These are phyloP conservation scores for Akabosia matsudoensis DNA, from an alignment of 1,140 invertebrate genomes.

Conservation along the genomic window DNA sequence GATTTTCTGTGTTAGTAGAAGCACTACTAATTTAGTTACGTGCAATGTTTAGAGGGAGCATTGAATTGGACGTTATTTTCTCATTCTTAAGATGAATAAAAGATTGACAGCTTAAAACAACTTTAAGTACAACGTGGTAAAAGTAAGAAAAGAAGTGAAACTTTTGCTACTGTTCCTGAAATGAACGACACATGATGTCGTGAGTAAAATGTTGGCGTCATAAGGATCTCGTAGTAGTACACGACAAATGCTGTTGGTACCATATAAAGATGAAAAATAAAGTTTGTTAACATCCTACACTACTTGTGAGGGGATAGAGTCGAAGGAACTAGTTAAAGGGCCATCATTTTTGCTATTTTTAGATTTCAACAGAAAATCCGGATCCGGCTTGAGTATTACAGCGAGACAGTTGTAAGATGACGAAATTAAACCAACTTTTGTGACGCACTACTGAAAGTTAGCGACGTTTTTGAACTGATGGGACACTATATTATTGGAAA, in stretches of 20 bases:
- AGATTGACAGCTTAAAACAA: background rate
- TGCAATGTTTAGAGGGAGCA: background rate
- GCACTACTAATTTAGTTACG: background rate
- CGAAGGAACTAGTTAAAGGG: background rate
- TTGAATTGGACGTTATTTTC: background rate
- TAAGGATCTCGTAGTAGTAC: too few species aligned
- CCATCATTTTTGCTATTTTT: background rate
- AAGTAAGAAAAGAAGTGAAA: constrained; percentile 20
- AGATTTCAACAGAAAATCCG: too few species aligned
- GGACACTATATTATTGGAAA: background rate
- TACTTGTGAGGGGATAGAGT: too few species aligned
- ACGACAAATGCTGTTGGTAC: too few species aligned
- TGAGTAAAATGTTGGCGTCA: background rate
- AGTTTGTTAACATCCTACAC: too few species aligned
- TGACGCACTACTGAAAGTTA: too few species aligned
- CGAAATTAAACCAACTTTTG: too few species aligned
- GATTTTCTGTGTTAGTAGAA: background rate
- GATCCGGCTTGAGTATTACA: too few species aligned
- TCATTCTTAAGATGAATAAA: too few species aligned
- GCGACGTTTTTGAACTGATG: background rate
- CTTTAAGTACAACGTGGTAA: background rate
- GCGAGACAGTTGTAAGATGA: background rate
- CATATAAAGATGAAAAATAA: too few species aligned
- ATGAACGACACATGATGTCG: background rate
- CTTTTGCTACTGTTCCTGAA: background rate